Conservation (phyloP, 64 coral and sea anemone genomes). For the Actinia equina region DNA sequence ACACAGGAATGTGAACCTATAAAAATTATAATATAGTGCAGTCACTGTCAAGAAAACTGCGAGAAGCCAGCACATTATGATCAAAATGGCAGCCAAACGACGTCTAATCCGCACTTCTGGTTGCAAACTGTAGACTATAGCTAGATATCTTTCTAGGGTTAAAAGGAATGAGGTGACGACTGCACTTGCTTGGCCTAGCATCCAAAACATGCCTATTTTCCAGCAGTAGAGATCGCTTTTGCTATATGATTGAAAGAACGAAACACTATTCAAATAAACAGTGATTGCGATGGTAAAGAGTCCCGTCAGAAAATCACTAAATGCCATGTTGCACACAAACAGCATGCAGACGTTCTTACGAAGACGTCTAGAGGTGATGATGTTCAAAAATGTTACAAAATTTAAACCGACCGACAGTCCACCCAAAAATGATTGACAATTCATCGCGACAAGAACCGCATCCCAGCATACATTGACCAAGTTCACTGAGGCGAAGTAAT, state of each 20-base stretch:
- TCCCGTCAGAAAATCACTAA: slow-evolving; percentile 1
- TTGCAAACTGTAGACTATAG: neutral
- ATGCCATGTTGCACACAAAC: neutral
- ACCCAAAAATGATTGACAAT: neutral
- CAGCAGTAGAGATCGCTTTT: neutral
- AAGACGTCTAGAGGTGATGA: neutral
- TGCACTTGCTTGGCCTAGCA: slow-evolving; percentile 4
- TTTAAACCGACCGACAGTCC: neutral
- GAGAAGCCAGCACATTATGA: neutral
- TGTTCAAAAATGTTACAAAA: neutral
- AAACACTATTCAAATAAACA: neutral
- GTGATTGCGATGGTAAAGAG: neutral
- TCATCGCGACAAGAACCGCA: neutral
- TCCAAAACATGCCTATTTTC: slow-evolving; percentile 1
- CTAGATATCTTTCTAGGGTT: slow-evolving; percentile 9
- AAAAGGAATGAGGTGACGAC: slow-evolving; percentile 1
- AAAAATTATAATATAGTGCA: neutral
- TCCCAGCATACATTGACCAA: neutral
- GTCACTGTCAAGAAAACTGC: no score
- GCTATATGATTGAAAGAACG: neutral
- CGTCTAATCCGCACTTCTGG: neutral
- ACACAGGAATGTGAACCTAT: neutral
- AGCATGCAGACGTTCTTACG: neutral
- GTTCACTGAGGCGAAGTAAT: neutral
- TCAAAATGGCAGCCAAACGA: no score